Evolutionary conservation across 2,113 vertebrate genomes (phyloP).

Genomic region (Tiliqua scincoides): DNA sequence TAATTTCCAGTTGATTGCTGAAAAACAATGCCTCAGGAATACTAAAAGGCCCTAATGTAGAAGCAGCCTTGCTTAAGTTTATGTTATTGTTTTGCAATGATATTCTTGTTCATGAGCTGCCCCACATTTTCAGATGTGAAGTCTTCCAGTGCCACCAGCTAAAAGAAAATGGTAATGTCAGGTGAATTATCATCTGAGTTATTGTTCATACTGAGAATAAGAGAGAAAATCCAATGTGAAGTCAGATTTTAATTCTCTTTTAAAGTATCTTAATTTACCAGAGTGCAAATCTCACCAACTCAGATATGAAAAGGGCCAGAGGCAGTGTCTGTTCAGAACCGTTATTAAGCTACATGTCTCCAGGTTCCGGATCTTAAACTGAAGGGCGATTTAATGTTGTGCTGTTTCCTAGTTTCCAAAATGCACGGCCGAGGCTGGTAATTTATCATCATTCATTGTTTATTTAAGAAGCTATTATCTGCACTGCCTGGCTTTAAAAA

Average conservation of each 20-base stretch:
- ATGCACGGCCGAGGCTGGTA: not conserved
- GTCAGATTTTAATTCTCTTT: not conserved
- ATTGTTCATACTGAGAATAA: not conserved
- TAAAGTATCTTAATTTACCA: not conserved
- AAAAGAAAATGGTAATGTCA: not conserved
- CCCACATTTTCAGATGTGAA: not conserved
- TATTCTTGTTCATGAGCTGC: not conserved
- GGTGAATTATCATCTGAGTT: not conserved
- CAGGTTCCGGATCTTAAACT: not conserved
- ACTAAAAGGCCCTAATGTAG: not conserved
- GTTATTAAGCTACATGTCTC: not conserved
- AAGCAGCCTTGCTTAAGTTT: not conserved
- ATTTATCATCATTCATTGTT: not conserved
- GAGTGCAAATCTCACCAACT: not conserved
- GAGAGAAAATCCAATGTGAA: not conserved
- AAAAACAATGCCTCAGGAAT: not conserved
- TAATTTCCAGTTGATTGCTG: not conserved
- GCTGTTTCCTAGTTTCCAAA: not conserved
- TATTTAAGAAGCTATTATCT: conserved; percentile 12
- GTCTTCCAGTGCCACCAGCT: not conserved
- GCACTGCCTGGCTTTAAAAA: not conserved
- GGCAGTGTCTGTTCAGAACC: not conserved
- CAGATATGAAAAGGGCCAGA: not conserved
- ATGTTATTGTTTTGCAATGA: not conserved
- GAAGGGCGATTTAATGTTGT: not conserved